Percentiles rank a stretch among this genome's conserved stretches.
Evolutionary conservation across 2,888 invertebrate genomes (phyloP).

Genomic region (Ormyrus thymus): DNA sequence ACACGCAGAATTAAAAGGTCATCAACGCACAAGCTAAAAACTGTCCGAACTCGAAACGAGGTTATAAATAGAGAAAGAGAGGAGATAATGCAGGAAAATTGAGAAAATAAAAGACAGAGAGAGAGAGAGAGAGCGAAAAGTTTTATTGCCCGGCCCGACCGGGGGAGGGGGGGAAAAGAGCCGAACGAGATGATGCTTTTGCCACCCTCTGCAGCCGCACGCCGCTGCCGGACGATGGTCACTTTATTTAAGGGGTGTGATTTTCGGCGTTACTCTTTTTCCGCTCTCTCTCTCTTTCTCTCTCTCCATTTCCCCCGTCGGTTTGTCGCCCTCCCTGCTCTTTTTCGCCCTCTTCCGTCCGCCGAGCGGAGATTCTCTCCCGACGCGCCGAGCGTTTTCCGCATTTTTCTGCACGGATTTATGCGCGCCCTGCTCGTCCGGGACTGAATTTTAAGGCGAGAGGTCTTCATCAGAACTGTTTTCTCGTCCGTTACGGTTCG

Average conservation of each 20-base stretch:
- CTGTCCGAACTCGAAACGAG: conserved; percentile 6
- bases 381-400: conserved; percentile 16
- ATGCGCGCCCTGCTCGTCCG: background rate
- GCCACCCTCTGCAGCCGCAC: conserved; percentile 39
- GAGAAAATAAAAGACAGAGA: conserved; percentile 53
- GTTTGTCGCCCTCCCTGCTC: conserved; percentile 28
- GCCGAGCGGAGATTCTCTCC: background rate
- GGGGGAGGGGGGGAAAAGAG: conserved; percentile 21
- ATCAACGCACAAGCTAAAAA: too few relatives aligned
- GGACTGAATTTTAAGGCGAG: too few relatives aligned
- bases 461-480: too few relatives aligned
- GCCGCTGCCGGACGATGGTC: conserved; percentile 50
- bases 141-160: conserved; percentile 59
- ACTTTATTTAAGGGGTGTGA: conserved; percentile 64
- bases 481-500: too few relatives aligned
- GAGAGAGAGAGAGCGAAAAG: conserved; percentile 34
- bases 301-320: conserved; percentile 34
- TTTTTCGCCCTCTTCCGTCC: background rate
- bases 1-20: too few relatives aligned
- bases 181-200: conserved; percentile 51
- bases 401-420: conserved; percentile 29
- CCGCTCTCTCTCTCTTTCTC: conserved; percentile 36
- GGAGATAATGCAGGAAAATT: conserved; percentile 50
- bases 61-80: conserved; percentile 44
- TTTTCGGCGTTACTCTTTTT: conserved; percentile 60